Conservation (phyloP, 1,140 invertebrate species). For the Trichogramma pretiosum region DNA sequence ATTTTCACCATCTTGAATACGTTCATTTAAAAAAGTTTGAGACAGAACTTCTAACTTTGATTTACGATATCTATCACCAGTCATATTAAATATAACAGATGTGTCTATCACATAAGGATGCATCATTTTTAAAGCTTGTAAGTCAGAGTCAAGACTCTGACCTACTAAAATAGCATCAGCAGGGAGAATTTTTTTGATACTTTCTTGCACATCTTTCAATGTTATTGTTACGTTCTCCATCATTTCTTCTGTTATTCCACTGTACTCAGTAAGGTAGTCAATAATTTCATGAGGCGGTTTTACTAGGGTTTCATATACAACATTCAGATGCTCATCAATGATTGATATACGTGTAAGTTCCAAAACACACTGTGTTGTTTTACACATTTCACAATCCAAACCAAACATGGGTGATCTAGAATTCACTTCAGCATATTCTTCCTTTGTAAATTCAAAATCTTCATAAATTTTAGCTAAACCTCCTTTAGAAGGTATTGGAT, state of each 20-base stretch:
- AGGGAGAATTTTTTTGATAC: conserved; percentile 78
- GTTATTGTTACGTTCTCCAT: conserved; percentile 64
- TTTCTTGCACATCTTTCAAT: conserved; percentile 79
- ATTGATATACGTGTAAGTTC: conserved; percentile 89
- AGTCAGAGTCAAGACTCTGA: conserved; percentile 93
- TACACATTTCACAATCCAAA: conserved; percentile 94
- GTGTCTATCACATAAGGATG: conserved; percentile 92
- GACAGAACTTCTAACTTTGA: conserved; percentile 71
- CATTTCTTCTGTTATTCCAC: conserved; percentile 73
- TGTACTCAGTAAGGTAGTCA: conserved; percentile 78
- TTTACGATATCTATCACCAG: conserved; percentile 63
- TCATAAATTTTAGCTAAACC: conserved; percentile 44
- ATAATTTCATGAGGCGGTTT: conserved; percentile 79
- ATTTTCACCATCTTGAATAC: conserved; percentile 63
- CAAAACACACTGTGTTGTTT: conserved; percentile 72
- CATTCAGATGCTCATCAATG: conserved; percentile 67
- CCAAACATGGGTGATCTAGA: conserved; percentile 78
- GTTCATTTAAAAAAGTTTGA: conserved; percentile 64
- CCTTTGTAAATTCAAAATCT: conserved; percentile 64
- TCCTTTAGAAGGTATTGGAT: conserved; percentile 66
- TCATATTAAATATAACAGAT: conserved; percentile 84
- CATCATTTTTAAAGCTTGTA: conserved; percentile 85
- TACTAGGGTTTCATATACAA: conserved; percentile 84
- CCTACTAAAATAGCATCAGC: conserved; percentile 89
- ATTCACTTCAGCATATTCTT: conserved; percentile 66